phyloP scores from a whole-genome alignment of 2,888 invertebrate species.

The Miltochrista miniata region DNA sequence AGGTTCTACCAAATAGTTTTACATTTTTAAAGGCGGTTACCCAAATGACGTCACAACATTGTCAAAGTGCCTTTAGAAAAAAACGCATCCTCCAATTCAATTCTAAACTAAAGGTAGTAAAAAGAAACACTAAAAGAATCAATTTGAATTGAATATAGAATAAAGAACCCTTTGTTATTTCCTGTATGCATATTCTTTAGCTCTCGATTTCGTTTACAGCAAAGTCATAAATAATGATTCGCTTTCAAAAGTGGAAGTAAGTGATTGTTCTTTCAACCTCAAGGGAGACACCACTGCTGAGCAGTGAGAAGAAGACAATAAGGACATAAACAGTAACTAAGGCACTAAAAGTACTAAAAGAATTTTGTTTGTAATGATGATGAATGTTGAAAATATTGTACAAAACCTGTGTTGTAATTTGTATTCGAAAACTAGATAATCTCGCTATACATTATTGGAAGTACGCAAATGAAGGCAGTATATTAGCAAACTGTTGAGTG shows the following conservation, averaged over 20 bases:
- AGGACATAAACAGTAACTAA: too few species aligned
- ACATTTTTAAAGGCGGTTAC: neutral
- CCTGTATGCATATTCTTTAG: constrained; percentile 69
- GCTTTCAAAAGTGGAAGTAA: constrained; percentile 15
- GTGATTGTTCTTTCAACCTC: neutral
- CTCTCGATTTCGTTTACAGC: constrained; percentile 56
- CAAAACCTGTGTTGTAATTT: too few species aligned
- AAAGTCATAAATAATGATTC: constrained; percentile 50
- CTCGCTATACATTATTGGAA: too few species aligned
- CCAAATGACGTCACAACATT: constrained; percentile 3
- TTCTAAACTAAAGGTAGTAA: constrained; percentile 45
- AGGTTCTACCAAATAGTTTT: too few species aligned
- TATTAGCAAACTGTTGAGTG: too few species aligned
- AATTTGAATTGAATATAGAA: constrained; percentile 41
- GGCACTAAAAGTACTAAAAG: too few species aligned
- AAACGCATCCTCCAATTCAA: constrained; percentile 41
- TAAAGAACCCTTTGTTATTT: constrained; percentile 41
- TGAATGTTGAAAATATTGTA: too few species aligned
- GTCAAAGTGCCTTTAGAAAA: constrained; percentile 8
- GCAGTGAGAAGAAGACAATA: too few species aligned
- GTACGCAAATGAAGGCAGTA: too few species aligned
- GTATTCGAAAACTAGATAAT: too few species aligned
- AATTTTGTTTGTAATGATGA: too few species aligned
- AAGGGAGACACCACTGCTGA: neutral
- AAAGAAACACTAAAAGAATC: constrained; percentile 25